These are phyloP conservation scores for Rhipidura dahli DNA, from an alignment of 2,113 vertebrate species.

Conservation along the genomic window DNA sequence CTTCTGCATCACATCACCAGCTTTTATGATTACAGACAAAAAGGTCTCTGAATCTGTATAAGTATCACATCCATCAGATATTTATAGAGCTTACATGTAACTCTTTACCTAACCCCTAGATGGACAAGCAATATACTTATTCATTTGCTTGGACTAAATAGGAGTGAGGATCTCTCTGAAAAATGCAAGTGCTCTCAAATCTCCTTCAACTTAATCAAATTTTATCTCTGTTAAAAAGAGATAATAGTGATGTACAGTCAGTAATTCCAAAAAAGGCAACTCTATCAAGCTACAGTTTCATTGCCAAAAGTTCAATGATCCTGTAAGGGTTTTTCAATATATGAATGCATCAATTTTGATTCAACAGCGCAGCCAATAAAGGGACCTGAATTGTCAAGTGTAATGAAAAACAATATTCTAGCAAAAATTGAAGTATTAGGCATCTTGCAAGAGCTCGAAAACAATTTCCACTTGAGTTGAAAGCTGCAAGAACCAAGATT, in stretches of 20 bases:
- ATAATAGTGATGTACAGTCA: neutral
- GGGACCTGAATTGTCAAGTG: neutral
- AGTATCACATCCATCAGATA: neutral
- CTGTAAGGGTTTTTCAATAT: neutral
- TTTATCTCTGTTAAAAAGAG: neutral
- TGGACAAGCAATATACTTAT: neutral
- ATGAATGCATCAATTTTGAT: neutral
- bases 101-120: neutral
- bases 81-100: neutral
- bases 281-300: neutral
- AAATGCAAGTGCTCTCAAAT: neutral
- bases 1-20: neutral
- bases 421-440: neutral
- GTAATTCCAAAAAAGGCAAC: neutral
- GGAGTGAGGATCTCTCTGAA: neutral
- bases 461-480: neutral
- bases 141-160: constrained; percentile 7
- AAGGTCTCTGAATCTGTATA: neutral
- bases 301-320: neutral
- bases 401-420: neutral
- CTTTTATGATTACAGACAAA: neutral
- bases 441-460: neutral
- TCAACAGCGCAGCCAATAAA: neutral
- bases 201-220: constrained; percentile 8
- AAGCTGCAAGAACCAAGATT: neutral